Conservation (phyloP, 30 jellyfish, hydroid and myxozoan species). For the Sanderia malayensis region DNA sequence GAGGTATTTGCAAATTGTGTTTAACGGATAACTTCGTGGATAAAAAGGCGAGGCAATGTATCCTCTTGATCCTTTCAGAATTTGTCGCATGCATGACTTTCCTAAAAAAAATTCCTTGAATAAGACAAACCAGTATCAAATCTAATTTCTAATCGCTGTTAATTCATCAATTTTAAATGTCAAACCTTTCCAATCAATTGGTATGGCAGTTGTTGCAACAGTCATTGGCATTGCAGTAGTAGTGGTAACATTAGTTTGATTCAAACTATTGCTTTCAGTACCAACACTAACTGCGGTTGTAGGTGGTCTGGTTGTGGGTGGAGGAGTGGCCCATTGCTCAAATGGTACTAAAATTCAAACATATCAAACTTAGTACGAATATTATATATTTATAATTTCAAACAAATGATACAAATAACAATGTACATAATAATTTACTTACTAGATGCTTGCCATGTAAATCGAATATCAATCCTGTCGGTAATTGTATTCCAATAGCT, state of each 20-base stretch:
- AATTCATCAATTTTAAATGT: too few species aligned
- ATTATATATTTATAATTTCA: too few species aligned
- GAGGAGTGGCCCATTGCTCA: slow-evolving; percentile 83
- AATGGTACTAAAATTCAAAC: slow-evolving; percentile 62
- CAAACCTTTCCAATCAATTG: slow-evolving; percentile 48
- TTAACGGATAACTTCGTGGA: slow-evolving; percentile 65
- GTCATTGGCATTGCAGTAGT: slow-evolving; percentile 27
- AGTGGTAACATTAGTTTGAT: slow-evolving; percentile 22
- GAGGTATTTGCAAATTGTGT: slow-evolving; percentile 46
- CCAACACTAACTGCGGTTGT: slow-evolving; percentile 28
- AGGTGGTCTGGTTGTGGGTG: slow-evolving; percentile 64
- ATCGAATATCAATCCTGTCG: slow-evolving; percentile 46
- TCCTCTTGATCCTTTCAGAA: slow-evolving; percentile 38
- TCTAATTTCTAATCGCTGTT: too few species aligned
- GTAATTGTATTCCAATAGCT: slow-evolving; percentile 62
- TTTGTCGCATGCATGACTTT: slow-evolving; percentile 19
- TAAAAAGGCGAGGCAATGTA: slow-evolving; percentile 55
- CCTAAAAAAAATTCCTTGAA: slow-evolving; percentile 39
- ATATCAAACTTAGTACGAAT: too few species aligned
- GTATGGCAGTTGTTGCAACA: slow-evolving; percentile 10
- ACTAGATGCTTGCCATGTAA: slow-evolving; percentile 42
- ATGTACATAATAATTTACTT: too few species aligned
- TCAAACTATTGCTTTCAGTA: not conserved
- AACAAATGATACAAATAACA: too few species aligned
- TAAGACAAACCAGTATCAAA: too few species aligned